A percentile compares a stretch with the other conserved stretches of the same genome.
These are phyloP conservation scores for Parnassius glacialis DNA, from an alignment of 2,888 invertebrate species.

Conservation along the genomic window DNA sequence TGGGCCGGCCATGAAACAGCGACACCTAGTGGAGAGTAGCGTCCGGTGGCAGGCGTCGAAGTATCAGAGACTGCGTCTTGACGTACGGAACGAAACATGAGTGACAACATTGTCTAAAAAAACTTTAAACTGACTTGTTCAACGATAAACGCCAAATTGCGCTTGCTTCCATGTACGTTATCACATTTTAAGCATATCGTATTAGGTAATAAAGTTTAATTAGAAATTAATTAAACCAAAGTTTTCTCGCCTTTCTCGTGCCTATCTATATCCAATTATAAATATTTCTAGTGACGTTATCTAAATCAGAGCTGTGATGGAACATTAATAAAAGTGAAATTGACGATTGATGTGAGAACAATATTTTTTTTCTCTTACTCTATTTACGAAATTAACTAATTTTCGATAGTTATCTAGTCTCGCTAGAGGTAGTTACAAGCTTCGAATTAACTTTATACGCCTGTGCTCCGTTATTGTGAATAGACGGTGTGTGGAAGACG, in stretches of 20 bases:
- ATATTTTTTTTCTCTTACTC: conserved; percentile 20
- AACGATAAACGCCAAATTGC: conserved; percentile 71
- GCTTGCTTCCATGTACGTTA: conserved; percentile 76
- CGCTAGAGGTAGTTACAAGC: conserved; percentile 51
- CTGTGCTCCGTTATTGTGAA: conserved; percentile 29
- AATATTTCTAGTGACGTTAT: conserved; percentile 47
- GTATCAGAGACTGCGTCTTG: conserved; percentile 75
- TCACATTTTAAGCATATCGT: conserved; percentile 70
- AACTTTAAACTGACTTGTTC: conserved; percentile 39
- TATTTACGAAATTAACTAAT: conserved; percentile 26
- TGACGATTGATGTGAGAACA: conserved; percentile 58
- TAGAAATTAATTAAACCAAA: conserved; percentile 55
- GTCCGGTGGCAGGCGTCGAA: conserved; percentile 75
- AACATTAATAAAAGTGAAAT: conserved; percentile 59
- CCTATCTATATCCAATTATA: conserved; percentile 65
- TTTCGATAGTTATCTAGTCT: conserved; percentile 35
- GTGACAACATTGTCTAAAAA: conserved; percentile 43
- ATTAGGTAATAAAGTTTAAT: conserved; percentile 54
- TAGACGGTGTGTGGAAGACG: conserved; percentile 16
- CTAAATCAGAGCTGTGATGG: conserved; percentile 65
- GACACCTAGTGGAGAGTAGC: conserved; percentile 59
- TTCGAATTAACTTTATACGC: conserved; percentile 32
- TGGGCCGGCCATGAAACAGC: conserved; percentile 78
- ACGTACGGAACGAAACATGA: conserved; percentile 77
- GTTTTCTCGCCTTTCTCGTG: conserved; percentile 74